These are phyloP conservation scores for Trissonchulus latispiculum DNA, from an alignment of 2,888 invertebrate species.

Conservation along the genomic window DNA sequence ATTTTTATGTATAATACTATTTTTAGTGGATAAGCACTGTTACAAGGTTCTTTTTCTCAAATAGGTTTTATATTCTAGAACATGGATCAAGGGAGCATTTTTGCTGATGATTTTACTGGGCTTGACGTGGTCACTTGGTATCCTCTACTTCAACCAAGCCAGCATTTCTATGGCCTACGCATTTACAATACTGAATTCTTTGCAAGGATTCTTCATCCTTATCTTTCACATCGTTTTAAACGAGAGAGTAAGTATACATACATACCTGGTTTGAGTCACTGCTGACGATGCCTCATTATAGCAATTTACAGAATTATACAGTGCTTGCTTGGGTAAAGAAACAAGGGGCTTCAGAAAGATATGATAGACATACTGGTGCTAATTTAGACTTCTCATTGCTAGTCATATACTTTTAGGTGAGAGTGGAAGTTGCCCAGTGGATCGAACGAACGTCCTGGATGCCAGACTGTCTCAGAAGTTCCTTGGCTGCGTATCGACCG, in stretches of 20 bases:
- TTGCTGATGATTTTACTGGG: slow-evolving; percentile 78
- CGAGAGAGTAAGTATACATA: slow-evolving; percentile 66
- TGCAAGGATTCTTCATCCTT: slow-evolving; percentile 87
- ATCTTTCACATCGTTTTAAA: slow-evolving; percentile 86
- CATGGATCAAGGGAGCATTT: slow-evolving; percentile 79
- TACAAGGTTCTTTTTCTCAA: no score
- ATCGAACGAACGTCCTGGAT: slow-evolving; percentile 4
- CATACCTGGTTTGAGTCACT: no score
- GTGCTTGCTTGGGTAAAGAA: no score
- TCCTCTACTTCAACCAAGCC: slow-evolving; percentile 76
- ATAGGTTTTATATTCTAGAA: slow-evolving; percentile 56
- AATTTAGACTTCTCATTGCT: no score
- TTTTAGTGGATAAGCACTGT: no score
- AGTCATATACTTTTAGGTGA: no score
- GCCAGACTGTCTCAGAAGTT: slow-evolving; percentile 5
- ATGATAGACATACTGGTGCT: no score
- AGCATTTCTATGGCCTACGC: slow-evolving; percentile 77
- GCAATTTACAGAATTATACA: no score
- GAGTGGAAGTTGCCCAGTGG: not conserved
- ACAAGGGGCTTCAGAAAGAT: no score
- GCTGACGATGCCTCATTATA: no score
- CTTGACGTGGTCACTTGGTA: slow-evolving; percentile 87
- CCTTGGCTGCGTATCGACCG: not conserved
- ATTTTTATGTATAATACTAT: no score
- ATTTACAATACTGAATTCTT: slow-evolving; percentile 79